Evolutionary conservation across 2,797 vertebrate species (phyloP).

Genomic region (Gymnocypris eckloni): DNA sequence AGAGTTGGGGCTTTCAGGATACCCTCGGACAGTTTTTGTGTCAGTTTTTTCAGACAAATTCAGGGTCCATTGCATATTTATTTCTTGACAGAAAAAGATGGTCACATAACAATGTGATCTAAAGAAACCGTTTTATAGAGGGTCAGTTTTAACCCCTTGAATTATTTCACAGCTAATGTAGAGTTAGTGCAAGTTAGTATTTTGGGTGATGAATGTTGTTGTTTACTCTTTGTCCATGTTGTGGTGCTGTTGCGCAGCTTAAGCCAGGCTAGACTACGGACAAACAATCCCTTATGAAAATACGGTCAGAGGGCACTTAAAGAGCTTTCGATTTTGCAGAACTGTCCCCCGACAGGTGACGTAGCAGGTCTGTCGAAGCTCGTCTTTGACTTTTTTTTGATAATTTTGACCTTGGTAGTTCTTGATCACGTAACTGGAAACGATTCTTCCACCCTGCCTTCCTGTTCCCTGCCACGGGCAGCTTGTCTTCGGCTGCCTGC

Average conservation of each 20-base stretch:
- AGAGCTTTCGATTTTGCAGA: constrained; percentile 13
- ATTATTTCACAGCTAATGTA: constrained; percentile 43
- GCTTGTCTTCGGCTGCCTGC: constrained; percentile 42
- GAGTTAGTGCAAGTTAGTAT: constrained; percentile 27
- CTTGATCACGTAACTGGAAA: constrained; percentile 35
- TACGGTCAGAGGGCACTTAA: constrained; percentile 30
- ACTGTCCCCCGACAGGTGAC: constrained; percentile 24
- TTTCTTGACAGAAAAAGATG: constrained; percentile 38
- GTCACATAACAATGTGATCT: constrained; percentile 33
- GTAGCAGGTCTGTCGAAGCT: constrained; percentile 25
- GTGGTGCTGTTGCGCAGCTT: constrained; percentile 57
- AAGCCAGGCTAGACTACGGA: constrained; percentile 35
- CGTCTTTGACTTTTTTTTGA: constrained; percentile 12
- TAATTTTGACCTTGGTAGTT: constrained; percentile 14
- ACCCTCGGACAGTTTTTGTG: constrained; percentile 34
- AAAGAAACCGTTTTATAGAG: constrained; percentile 44
- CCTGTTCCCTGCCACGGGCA: constrained; percentile 47
- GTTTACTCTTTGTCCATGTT: constrained; percentile 52
- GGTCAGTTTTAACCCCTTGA: constrained; percentile 45
- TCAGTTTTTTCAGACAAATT: constrained; percentile 47
- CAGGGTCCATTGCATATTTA: constrained; percentile 55
- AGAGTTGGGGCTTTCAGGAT: constrained; percentile 28
- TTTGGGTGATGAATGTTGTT: constrained; percentile 40
- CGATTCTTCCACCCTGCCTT: constrained; percentile 51
- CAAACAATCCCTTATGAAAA: constrained; percentile 12